phyloP scores from a whole-genome alignment of 2,113 vertebrate species.

The Balaeniceps rex region DNA sequence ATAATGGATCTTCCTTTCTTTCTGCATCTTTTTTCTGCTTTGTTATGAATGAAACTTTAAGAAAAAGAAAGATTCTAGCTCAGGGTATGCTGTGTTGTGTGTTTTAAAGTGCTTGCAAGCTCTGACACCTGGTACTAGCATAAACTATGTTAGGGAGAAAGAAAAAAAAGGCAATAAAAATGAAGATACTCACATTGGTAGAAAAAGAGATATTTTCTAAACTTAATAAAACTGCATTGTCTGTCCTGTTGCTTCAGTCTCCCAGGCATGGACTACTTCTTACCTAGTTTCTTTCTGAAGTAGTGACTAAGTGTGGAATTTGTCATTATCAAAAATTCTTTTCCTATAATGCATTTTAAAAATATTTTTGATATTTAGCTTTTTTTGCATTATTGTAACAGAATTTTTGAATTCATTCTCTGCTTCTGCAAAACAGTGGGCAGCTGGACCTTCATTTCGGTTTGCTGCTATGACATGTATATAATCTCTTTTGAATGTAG shows the following conservation, averaged over 20 bases:
- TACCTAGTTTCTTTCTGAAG: neutral
- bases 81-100: neutral
- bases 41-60: neutral
- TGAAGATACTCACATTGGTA: neutral
- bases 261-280: neutral
- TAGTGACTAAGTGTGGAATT: neutral
- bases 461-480: neutral
- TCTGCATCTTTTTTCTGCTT: neutral
- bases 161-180: neutral
- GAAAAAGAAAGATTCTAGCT: neutral
- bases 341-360: neutral
- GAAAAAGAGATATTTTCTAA: neutral
- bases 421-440: neutral
- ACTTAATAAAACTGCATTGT: neutral
- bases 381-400: neutral
- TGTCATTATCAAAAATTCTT: neutral
- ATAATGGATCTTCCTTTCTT: neutral
- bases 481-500: neutral
- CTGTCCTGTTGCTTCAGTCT: neutral
- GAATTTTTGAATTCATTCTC: neutral
- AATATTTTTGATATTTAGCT: neutral
- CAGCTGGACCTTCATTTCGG: neutral
- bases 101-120: neutral
- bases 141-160: neutral
- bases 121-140: neutral